Evolutionary conservation across 2,888 invertebrate genomes (phyloP), one percentile per base, ranked within the genome.

Genomic region (Diaphora mendica): DNA sequence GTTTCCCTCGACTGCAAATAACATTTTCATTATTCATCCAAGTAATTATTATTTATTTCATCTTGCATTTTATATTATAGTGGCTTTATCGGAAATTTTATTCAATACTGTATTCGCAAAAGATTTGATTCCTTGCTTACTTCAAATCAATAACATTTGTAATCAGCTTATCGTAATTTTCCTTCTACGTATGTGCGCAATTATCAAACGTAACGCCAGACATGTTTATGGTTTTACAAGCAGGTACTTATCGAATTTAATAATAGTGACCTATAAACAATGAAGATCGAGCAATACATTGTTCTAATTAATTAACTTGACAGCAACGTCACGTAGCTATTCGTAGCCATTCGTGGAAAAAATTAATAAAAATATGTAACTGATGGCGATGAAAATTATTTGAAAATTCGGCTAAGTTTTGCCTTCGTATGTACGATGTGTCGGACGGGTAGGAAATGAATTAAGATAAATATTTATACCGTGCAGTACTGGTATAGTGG

Each of bases 211-310:
- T 11, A 17, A 67, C 7, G 20, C 20, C 23, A 67, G 44, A 67
- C 26, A 48, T 20, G 11, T 26, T 48, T 15, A 20, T 44, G 23
- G 51, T 17, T n/a, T 51, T 4, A 65, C 48, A 48, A 33, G 26
- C 59, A 30, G 13, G 8, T 44, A 48, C 44, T 48, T 67, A 67
- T 23, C 17, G 9, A 48, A 67, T 42, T 59, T 69, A 64, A 72
- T 68, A 73, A 76, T 44, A 68, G 66, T 70, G 35, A 71, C 42
- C 44, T 64, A 70, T 74, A 71, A 77, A 74, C 68, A 79, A 74
- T 68, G 39, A 64, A 62, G 68, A 72, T 33, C n/a, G 39, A 68
- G 66, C 64, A 65, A 65, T 71, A 75, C n/a, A 62, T 64, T 68
- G 48, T 42, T 71, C 26, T 35, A 48, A 73, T 65, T 35, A 48